Evolutionary conservation across 2,113 vertebrate species (phyloP).

Genomic region (Oenanthe melanoleuca): DNA sequence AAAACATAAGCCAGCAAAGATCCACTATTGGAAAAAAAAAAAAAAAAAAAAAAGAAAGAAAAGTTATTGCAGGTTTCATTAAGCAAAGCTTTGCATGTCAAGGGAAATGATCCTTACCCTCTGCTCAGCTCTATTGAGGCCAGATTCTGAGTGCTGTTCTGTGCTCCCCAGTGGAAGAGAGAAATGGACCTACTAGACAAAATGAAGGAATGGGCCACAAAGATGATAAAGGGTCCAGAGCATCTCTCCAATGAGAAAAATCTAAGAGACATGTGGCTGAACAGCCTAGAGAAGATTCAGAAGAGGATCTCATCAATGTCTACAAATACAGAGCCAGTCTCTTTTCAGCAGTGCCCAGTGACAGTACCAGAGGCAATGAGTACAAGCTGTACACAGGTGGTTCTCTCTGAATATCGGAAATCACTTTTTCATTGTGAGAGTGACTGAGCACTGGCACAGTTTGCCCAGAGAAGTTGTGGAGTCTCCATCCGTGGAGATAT

Average conservation of each 20-base stretch:
- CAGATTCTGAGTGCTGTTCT: background rate
- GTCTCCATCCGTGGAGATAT: background rate
- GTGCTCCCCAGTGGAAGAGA: background rate
- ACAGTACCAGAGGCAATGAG: background rate
- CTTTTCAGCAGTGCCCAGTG: background rate
- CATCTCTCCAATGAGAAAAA: background rate
- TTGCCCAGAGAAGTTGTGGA: background rate
- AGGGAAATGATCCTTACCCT: background rate
- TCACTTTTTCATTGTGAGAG: background rate
- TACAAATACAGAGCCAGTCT: background rate
- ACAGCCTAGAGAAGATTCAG: background rate
- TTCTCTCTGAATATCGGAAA: background rate
- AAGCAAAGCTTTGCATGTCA: background rate
- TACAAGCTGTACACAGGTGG: background rate
- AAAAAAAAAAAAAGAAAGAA: background rate
- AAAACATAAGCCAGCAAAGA: background rate
- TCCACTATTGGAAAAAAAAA: background rate
- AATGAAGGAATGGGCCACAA: background rate
- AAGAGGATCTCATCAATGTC: background rate
- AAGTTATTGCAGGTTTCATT: rapidly evolving
- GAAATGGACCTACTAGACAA: background rate
- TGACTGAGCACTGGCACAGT: background rate
- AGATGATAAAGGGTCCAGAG: background rate
- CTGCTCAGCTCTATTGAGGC: background rate
- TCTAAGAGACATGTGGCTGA: background rate